Evolutionary conservation across 1,140 invertebrate genomes (phyloP), one percentile per base, ranked within the genome.

Genomic region (Dinoponera quadriceps): DNA sequence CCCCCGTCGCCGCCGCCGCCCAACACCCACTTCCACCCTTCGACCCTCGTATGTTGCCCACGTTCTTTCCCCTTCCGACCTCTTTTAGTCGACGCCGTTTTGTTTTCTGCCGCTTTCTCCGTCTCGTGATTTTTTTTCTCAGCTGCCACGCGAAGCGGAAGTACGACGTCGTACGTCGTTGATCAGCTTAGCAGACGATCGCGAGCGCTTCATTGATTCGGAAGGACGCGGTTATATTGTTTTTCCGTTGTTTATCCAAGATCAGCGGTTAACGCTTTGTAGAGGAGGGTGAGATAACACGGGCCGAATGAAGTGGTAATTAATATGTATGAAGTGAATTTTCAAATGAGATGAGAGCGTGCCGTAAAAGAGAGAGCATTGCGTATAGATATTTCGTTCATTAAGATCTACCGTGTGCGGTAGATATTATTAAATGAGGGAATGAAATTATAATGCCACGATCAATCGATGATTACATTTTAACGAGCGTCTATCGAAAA

Each of bases 31-130:
- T 89, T 86, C 54, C 74, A 68, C 74, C 62, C 82, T 89, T 75
- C 65, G 84, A 86, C 83, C 82, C 81, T 86, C 82, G 86, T 88
- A 86, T 91, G 65, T 86, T 83, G 63, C 71, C 80, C 82, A 74
- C 77, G 86, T 75, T 74, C 77, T 71, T 74, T 66, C 71, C 33
- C 69, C 72, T 69, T 69, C 82, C 25, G 49, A 54, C 60, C 75
- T 55, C 81, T 82, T 75, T 82, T 57, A 74, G 48, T 13, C 49
- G 81, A 33, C 38, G 16, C 29, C 49, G 20, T 68, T 60, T 51
- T 75, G 63, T 77, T 84, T 84, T 87, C 66, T 60, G 82, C 51
- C 86, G 57, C 86, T 83, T 88, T 87, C 77, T 87, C 82, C 72
- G 84, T 44, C 72, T 81, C 29, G 68, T 63, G 60, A 68, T 63